Evolutionary conservation across 2,888 invertebrate genomes (phyloP), one percentile per base, ranked within the genome.

Genomic region (Serrognathus titanus): DNA sequence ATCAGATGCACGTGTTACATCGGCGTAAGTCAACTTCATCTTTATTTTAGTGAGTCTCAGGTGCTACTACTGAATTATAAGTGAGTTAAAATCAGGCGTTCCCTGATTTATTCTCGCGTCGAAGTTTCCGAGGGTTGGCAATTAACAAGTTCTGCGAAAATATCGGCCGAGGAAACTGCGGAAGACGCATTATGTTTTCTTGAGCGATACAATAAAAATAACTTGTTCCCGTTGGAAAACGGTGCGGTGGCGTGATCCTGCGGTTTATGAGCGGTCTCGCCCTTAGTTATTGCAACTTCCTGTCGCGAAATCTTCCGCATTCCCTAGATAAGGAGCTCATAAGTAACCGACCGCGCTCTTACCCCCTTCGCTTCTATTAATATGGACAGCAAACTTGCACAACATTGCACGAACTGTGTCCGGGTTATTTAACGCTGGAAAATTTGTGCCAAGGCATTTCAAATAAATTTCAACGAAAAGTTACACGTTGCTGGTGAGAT

Each of bases 211-310:
- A 31, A 31, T 31, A 31, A 31, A 31, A 31, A 31, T 31, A 31
- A 31, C 24, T 31, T 31, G 24, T 31, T 31, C 24, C 24, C 3
- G 24, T 31, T 31, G 24, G 24, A 31, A 31, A 31, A 31, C 24
- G 24, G 24, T 5, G 58, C 52, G 55, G n/a, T 13, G 45, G 16
- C 16, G 41, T 41, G 50, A 55, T 56, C 55, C 51, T 53, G 59
- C 55, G 59, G 54, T 60, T 57, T 60, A 58, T 58, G 49, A 50
- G 53, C 46, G 58, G 59, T 62, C 61, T 61, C 63, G 58, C 61
- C 55, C 60, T 53, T 57, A 61, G 63, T 63, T 63, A 61, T 58
- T 60, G 61, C 58, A 56, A 58, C 55, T 63, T 63, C 60, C 58
- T 55, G 60, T 63, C 61, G 57, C 60, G 59, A 51, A 61, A 62